Base-by-base conservation (phyloP, 2,113 vertebrate species). In the Varanus salvator region DNA sequence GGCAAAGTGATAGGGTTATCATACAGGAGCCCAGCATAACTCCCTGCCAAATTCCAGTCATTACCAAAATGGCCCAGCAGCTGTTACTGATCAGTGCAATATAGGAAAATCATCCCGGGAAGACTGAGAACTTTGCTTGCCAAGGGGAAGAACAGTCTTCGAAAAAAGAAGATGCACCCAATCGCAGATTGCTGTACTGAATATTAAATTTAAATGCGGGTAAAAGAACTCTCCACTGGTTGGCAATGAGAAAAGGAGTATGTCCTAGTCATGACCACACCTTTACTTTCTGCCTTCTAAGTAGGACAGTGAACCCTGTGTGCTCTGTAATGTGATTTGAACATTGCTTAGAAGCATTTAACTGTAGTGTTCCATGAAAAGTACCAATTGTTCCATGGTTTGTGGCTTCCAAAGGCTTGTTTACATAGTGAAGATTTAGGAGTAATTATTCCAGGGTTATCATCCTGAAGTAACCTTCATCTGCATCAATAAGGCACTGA, bases 11-110 rank as follows among this genome's bases (percentile, higher is more conserved):
- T 21, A 92, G 91, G 94, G 17, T 88, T 93, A 91, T 74, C 48
- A 92, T 77, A 34, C 72, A 71, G 74, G 92, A 96, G 93, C 93
- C 92, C 92, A 92, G 91, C 93, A 91, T 6, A 31, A 29, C 93
- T 94, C 93, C 87, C 81, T 93, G 95, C 95, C 95, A 94, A 92
- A 88, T 80, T 93, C 0, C 66, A 94, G 89, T 93, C 91, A 89
- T 95, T 95, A 94, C 92, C 1, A 86, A 94, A 96, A 95, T 92
- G 94, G 92, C 90, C 2, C 50, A 93, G 95, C 95, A 95, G 95
- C 94, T 96, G 95, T 94, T 95, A 92, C 94, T 95, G 91, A 96
- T 95, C 95, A 94, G 91, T 90, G 78, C 84, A 94, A 95, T 90
- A 92, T 91, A 94, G 89, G 94, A 92, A 88, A 94, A 92, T 87